Conservation (phyloP, 2,888 invertebrate species). For the Scaeva pyrastri region DNA sequence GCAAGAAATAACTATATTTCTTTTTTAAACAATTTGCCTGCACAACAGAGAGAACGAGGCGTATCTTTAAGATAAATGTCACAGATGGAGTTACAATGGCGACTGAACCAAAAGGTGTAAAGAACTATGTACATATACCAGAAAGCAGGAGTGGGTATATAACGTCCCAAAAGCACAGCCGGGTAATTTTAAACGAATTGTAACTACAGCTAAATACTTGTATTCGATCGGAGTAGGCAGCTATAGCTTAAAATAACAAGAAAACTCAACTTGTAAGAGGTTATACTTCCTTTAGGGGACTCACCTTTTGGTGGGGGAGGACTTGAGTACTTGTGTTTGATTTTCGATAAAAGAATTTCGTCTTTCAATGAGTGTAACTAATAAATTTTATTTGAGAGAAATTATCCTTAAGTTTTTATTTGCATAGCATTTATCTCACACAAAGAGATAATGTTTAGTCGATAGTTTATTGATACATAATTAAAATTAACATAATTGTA, state of each 20-base stretch:
- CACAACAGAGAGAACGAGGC: not conserved
- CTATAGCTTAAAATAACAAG: slow-evolving; percentile 17
- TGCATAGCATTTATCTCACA: too few species aligned
- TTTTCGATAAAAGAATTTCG: not conserved
- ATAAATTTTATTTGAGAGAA: too few species aligned
- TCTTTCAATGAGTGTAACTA: not conserved
- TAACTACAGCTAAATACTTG: not conserved
- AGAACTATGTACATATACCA: slow-evolving; percentile 63
- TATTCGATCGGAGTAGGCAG: not conserved
- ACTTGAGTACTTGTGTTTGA: not conserved
- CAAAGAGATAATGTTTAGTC: too few species aligned
- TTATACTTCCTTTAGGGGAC: not conserved
- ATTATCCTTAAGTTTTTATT: too few species aligned
- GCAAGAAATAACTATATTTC: slow-evolving; percentile 1
- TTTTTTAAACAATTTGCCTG: not conserved
- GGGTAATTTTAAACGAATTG: slow-evolving; percentile 36
- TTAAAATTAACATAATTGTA: too few species aligned
- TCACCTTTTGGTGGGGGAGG: not conserved
- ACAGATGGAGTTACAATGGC: slow-evolving; percentile 80
- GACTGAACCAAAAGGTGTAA: slow-evolving; percentile 79
- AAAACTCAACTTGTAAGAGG: not conserved
- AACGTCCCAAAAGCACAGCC: slow-evolving; percentile 15
- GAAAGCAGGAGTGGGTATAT: slow-evolving; percentile 23
- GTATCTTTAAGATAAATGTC: slow-evolving; percentile 76
- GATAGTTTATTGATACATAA: too few species aligned